Conservation (phyloP, 2,113 vertebrate genomes). For the Callopanchax toddi region DNA sequence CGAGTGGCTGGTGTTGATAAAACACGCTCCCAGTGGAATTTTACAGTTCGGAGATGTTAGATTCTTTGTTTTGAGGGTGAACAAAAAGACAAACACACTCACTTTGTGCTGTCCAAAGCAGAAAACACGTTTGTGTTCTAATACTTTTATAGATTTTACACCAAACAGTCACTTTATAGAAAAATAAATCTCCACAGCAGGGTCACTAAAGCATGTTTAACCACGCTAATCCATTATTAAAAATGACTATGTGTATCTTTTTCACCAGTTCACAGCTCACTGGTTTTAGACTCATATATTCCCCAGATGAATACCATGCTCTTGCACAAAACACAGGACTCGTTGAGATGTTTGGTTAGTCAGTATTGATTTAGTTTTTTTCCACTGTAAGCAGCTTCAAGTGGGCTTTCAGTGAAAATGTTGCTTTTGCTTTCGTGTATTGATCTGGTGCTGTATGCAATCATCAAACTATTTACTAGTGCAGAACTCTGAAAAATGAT, state of each 20-base stretch:
- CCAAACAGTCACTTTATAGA: background rate
- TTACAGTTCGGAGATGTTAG: constrained; percentile 64
- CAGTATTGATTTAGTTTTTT: constrained; percentile 54
- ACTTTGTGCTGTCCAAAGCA: constrained; percentile 26
- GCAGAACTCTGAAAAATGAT: background rate
- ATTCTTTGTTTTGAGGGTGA: constrained; percentile 49
- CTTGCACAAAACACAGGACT: constrained; percentile 13
- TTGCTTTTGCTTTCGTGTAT: constrained; percentile 50
- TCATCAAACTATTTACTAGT: constrained; percentile 35
- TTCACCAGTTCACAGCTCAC: background rate
- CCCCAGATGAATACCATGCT: constrained; percentile 29
- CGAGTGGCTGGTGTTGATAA: constrained; percentile 73
- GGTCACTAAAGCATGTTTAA: background rate
- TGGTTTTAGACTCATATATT: constrained; percentile 27
- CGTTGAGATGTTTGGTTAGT: constrained; percentile 36
- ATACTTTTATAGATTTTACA: constrained; percentile 19
- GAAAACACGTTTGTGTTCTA: constrained; percentile 1
- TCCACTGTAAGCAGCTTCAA: constrained; percentile 34
- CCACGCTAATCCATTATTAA: background rate
- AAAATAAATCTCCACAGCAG: constrained; percentile 2
- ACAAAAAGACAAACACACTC: background rate
- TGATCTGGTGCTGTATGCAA: constrained; percentile 24
- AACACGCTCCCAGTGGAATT: constrained; percentile 71
- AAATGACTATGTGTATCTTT: background rate
- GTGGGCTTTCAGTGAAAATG: constrained; percentile 45